These are phyloP conservation scores for Mercenaria mercenaria DNA, from an alignment of 1,140 invertebrate species.

Conservation along the genomic window DNA sequence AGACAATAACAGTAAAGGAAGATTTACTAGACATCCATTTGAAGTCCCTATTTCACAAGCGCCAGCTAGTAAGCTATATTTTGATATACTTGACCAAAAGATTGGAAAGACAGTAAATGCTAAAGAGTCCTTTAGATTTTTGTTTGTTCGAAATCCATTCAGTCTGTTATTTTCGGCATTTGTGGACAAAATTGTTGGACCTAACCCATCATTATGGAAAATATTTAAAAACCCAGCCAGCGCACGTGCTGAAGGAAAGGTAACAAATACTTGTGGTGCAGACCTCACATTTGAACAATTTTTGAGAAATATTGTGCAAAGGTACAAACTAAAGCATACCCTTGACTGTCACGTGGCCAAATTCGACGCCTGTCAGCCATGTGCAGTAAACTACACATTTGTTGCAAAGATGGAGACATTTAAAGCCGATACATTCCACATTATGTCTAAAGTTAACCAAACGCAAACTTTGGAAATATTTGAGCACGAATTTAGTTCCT, in stretches of 20 bases:
- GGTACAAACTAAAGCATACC: background rate
- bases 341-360: conserved; percentile 3
- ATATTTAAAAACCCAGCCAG: background rate
- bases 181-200: conserved; percentile 46
- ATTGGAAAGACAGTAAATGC: background rate
- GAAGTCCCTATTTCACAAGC: conserved; percentile 24
- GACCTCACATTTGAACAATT: conserved; percentile 44
- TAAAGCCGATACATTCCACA: conserved; percentile 1
- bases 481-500: background rate
- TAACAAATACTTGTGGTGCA: background rate
- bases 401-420: conserved; percentile 58
- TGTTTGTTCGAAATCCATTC: conserved; percentile 49
- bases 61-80: background rate
- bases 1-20: background rate
- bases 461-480: background rate
- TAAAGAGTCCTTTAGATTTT: conserved; percentile 16
- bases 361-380: conserved; percentile 21
- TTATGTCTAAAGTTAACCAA: background rate
- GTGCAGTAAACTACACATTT: conserved; percentile 21
- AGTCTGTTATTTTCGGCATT: conserved; percentile 20
- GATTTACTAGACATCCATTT: background rate
- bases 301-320: background rate
- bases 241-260: background rate
- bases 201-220: conserved; percentile 48
- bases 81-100: background rate